phyloP scores from a whole-genome alignment of 2,113 vertebrate species.

The Cheirogaleus medius region DNA sequence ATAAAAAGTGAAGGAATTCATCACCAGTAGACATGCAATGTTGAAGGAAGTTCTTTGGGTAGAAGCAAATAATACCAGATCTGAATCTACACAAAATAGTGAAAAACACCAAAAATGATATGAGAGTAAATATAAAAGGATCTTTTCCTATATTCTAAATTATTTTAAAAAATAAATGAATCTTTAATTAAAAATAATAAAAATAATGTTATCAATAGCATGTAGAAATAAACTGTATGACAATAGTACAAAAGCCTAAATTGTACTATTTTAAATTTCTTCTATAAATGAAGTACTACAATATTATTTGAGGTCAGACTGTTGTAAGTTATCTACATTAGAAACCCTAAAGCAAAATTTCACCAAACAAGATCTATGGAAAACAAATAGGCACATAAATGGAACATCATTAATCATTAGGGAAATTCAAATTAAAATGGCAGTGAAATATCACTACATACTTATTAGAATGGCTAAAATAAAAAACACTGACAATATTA shows the following conservation, averaged over 20 bases:
- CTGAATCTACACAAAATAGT: background rate
- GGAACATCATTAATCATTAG: background rate
- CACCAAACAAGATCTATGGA: background rate
- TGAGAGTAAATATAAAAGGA: conserved; percentile 6
- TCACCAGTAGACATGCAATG: background rate
- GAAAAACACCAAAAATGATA: background rate
- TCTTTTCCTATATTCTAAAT: background rate
- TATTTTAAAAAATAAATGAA: background rate
- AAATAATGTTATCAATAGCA: background rate
- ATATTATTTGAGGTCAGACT: conserved; percentile 8
- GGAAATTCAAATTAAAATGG: background rate
- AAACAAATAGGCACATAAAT: background rate
- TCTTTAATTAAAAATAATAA: conserved; percentile 3
- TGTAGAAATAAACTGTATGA: background rate
- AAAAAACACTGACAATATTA: conserved; percentile 38
- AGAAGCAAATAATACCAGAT: background rate
- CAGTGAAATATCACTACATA: background rate
- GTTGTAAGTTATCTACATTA: background rate
- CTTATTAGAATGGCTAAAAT: background rate
- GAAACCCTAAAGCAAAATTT: background rate
- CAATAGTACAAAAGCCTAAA: background rate
- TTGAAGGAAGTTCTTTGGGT: conserved; percentile 1
- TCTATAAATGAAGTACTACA: background rate
- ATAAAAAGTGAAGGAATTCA: conserved; percentile 5
- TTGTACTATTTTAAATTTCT: background rate